Evolutionary conservation across 2,797 vertebrate species (phyloP).

Genomic region (Erethizon dorsatum): DNA sequence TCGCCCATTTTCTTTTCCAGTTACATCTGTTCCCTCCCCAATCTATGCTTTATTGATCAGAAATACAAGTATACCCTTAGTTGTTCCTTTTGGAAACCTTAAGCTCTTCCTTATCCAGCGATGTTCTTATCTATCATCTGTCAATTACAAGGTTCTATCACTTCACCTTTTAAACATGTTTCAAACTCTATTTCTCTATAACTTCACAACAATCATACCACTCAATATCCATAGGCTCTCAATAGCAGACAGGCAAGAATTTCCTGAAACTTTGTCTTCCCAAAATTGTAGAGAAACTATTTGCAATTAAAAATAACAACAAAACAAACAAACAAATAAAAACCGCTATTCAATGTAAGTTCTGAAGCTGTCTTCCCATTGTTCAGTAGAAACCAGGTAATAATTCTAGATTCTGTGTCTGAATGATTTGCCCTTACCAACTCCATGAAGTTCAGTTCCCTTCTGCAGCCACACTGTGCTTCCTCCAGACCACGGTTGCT

Average conservation of each 20-base stretch:
- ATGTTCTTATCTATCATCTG: neutral
- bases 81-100: neutral
- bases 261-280: neutral
- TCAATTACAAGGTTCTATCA: neutral
- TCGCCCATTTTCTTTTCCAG: neutral
- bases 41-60: neutral
- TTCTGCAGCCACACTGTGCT: neutral
- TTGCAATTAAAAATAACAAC: neutral
- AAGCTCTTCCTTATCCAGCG: neutral
- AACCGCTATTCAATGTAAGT: neutral
- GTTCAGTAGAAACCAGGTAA: neutral
- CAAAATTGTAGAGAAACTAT: neutral
- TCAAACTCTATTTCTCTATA: neutral
- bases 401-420: neutral
- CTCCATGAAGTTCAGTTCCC: neutral
- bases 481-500: neutral
- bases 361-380: neutral
- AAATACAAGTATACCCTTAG: neutral
- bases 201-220: too few relatives aligned
- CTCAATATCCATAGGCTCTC: neutral
- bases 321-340: neutral
- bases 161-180: neutral
- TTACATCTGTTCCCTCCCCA: neutral
- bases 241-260: neutral
- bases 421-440: neutral